Evolutionary conservation across 2,113 vertebrate genomes (phyloP).

Genomic region (Rhinichthys klamathensis): DNA sequence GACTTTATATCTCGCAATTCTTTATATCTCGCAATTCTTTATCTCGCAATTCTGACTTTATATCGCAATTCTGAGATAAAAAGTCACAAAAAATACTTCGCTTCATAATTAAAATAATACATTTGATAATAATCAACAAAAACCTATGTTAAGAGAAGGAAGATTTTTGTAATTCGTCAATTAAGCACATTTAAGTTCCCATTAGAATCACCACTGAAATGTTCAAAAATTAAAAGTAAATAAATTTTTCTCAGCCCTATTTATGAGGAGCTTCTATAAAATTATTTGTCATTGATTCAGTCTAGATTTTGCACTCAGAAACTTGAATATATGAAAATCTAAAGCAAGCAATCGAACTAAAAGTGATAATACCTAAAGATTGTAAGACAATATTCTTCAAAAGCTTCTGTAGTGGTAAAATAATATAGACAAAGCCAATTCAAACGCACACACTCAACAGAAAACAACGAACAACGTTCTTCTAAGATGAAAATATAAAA

Average conservation of each 20-base stretch:
- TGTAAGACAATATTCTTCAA: too few species aligned
- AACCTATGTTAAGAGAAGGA: background rate
- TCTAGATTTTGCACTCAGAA: background rate
- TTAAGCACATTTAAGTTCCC: background rate
- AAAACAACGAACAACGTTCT: slow-evolving; percentile 23
- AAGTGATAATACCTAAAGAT: background rate
- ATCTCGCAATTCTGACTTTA: too few species aligned
- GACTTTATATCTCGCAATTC: too few species aligned
- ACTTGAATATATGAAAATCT: background rate
- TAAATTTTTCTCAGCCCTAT: background rate
- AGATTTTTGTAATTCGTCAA: background rate
- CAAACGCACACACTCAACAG: background rate
- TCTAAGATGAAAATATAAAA: slow-evolving; percentile 84
- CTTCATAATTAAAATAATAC: too few species aligned
- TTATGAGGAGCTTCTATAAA: background rate
- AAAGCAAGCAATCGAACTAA: background rate
- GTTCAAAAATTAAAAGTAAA: background rate
- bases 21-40: too few species aligned
- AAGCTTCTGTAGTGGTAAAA: background rate
- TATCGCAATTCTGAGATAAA: too few species aligned
- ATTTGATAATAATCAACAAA: background rate
- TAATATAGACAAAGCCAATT: too few species aligned
- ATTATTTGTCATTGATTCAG: background rate
- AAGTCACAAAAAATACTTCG: too few species aligned
- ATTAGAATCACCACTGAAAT: background rate